Percentiles rank a stretch among this genome's conserved stretches.
Conservation (phyloP, 2,888 invertebrate genomes). For the Fissipunctia ypsillon region DNA sequence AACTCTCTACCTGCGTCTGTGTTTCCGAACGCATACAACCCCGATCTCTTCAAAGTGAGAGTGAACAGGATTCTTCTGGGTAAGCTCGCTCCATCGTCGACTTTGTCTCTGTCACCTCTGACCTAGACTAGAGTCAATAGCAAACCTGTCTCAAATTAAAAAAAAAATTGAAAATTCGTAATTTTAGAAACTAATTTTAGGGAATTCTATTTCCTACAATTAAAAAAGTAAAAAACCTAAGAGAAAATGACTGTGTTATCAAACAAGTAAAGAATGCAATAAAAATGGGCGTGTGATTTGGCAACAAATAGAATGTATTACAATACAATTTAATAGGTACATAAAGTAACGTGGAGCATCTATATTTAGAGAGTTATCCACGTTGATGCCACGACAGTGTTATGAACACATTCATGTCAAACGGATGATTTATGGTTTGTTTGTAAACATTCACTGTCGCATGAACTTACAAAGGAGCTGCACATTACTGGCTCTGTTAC, state of each 20-base stretch:
- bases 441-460: constrained; percentile 56
- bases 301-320: constrained; percentile 14
- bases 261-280: constrained; percentile 7
- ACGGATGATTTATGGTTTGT: constrained; percentile 58
- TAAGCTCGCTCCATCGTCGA: too few relatives aligned
- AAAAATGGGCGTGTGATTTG: constrained; percentile 13
- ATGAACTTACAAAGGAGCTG: constrained; percentile 19
- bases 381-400: constrained; percentile 44
- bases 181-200: neutral
- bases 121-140: too few relatives aligned
- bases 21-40: too few relatives aligned
- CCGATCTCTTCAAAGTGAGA: too few relatives aligned
- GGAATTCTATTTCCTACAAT: neutral
- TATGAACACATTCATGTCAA: constrained; percentile 60
- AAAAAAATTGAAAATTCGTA: too few relatives aligned
- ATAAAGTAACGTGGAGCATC: constrained; percentile 38
- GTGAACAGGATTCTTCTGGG: too few relatives aligned
- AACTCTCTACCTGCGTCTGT: too few relatives aligned
- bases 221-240: neutral
- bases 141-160: too few relatives aligned
- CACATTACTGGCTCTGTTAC: constrained; percentile 22
- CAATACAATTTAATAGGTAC: constrained; percentile 10
- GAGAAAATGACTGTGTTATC: neutral
- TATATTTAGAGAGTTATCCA: constrained; percentile 56
- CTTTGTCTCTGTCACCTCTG: too few relatives aligned